Base-by-base conservation (phyloP, 1,140 invertebrate species). In the Drosophila carrolli region DNA sequence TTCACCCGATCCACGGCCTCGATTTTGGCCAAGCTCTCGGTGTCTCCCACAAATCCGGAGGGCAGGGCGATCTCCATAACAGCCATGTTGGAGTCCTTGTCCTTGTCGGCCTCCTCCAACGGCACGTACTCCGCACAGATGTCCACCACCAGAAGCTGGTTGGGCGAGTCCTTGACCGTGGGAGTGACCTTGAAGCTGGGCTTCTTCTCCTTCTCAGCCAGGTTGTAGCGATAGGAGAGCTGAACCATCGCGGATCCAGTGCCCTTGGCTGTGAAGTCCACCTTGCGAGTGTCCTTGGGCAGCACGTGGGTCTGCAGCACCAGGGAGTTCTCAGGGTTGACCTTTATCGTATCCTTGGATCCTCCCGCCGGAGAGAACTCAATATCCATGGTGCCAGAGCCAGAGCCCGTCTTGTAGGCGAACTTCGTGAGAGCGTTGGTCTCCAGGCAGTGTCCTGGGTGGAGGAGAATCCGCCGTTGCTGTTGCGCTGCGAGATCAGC, bases 1-100 rank as follows among this genome's bases (percentile, higher is more conserved):
- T 91, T 92, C 7, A 92, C 90, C 16, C 81, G 56, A 23, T 91
- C 81, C 10, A 80, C 75, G 0, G 59, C 38, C 23, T 86, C 56
- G 16, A 92, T 86, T 43, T 75, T 66, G 23, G 14, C 43, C 11
- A 92, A 71, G 23, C 74, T 80, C 9, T 92, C 91, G 0, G 59
- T 23, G 47, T 92, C 83, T 1, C 78, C 95, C 0, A 95, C 95
- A 83, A 96, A 98, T 32, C 97, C 97, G 4, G 96, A 97, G 1
- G 97, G 97, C 62, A 98, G 93, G 56, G 94, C 95, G 0, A 98
- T 95, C 93, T 98, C 97, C 95, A 98, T 96, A 4, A 98, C 96
- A 48, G 96, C 97, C 97, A 98, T 98, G 83, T 98, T 98, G 74
- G 96, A 96, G 51, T 91, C 84, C 54, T 84, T 90, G 0, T 57